Evolutionary conservation across 2,888 invertebrate genomes (phyloP), one percentile per base, ranked within the genome.

Genomic region (Hoplodrina ambigua): DNA sequence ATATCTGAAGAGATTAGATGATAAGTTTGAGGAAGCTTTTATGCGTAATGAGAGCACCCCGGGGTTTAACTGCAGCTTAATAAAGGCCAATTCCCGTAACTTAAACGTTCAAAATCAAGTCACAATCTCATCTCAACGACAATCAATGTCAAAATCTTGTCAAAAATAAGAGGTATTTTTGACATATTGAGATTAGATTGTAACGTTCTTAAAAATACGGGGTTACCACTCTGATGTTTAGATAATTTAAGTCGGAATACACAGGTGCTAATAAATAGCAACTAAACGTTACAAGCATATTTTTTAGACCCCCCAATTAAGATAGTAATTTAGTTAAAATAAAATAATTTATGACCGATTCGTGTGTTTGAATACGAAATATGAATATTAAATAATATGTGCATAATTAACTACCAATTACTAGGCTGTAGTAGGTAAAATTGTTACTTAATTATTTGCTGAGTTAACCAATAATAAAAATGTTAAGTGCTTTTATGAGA

Each of bases 21-120:
- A 75, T 84, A 77, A 59, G 59, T 67, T 80, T 75, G 68, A 52
- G 57, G 67, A 67, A 83, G 70, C 74, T 72, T 74, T 80, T 70
- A 77, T 80, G 59, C 50, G 58, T 69, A 73, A 76, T 67, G 69
- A 71, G 69, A 72, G 10, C 63, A 60, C 17, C 53, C 20, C 33
- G 17, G 17, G 46, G 30, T 20, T 44, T 33, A 19, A 46, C 41
- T 73, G 49, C 49, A 70, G 52, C 60, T 30, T 55, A 44, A n/a
- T 56, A 15, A 61, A 62, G 13, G 17, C 37, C 8, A 37, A 37
- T 37, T 37, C 37, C 8, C 8, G 8, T 37, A 37, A 37, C 37
- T 8, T 8, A 37, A 37, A 37, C 37, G 8, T 37, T 37, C 8
- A 8, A 37, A 37, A 37, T 37, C 8, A 8, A 37, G 37, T 8